Evolutionary conservation across 2,113 vertebrate genomes (phyloP), one percentile per base, ranked within the genome.

Genomic region (Osmerus mordax): DNA sequence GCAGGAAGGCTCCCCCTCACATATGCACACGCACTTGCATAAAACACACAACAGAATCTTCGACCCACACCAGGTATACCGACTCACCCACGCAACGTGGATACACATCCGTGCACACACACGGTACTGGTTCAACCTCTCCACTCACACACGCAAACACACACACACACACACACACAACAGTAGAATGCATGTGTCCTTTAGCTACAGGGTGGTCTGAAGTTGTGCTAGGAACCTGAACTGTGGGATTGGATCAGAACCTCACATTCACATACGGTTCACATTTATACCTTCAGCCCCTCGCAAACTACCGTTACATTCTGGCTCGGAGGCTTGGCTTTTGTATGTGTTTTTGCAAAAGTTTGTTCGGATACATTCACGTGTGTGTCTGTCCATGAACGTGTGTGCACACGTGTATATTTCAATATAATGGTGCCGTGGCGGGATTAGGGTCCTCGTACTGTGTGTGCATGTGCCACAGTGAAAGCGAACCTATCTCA

Each of bases 121-220:
- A 2, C 41, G 41, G 41, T 9, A 47, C 41, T 47, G 1, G 41
- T 47, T 47, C 32, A 36, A 3, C 23, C 59, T 61, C 60, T 41
- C 14, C 3, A 29, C 21, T 12, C 60, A 29, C 60, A 62, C 12
- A 16, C 52, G 16, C 59, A 62, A 53, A 11, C 61, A 64, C 41
- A 13, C 36, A 69, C 56, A 25, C 52, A 58, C 23, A 71, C 32
- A 64, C 52, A 12, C 16, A 72, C 23, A 25, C 47, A 14, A 2
- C 11, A 32, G 16, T 47, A 23, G 41, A 16, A 54, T 55, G 5
- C 52, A 56, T 16, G 54, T 11, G 21, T 53, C 62, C 13, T 25
- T 1, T 28, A 64, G 32, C 28, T 64, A 16, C 62, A 64, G 29
- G 62, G 62, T 64, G 62, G 62, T 64, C 62, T 32, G 18, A 64